These are phyloP conservation scores for Fistularia tabacaria DNA, from an alignment of 2,797 vertebrate genomes.

Conservation along the genomic window DNA sequence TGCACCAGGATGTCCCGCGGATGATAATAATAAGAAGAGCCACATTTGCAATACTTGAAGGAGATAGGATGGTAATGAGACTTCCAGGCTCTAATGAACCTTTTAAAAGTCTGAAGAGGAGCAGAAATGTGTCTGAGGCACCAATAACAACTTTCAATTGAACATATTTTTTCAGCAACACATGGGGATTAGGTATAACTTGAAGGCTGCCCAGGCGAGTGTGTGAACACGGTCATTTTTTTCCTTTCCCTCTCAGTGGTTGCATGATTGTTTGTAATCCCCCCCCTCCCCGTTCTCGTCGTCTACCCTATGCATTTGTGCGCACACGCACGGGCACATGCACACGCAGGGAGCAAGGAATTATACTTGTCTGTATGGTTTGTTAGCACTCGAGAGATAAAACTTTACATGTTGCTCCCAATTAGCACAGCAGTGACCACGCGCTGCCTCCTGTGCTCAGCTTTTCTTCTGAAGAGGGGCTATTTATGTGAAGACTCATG, in stretches of 20 bases:
- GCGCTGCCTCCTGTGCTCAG: conserved; percentile 89
- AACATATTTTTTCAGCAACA: conserved; percentile 85
- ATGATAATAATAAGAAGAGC: conserved; percentile 40
- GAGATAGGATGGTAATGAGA: conserved; percentile 58
- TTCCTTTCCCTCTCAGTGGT: conserved; percentile 4
- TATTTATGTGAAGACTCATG: conserved; percentile 89
- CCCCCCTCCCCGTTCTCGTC: not conserved
- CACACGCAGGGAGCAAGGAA: conserved; percentile 40
- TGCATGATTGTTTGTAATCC: conserved; percentile 8
- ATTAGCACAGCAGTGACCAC: conserved; percentile 99
- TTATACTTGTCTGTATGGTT: conserved; percentile 89
- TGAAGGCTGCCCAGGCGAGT: conserved; percentile 81
- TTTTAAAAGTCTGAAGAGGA: conserved; percentile 76
- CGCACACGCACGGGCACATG: conserved; percentile 13
- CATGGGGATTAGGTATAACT: conserved; percentile 86
- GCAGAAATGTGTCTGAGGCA: conserved; percentile 76
- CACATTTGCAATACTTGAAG: conserved; percentile 41
- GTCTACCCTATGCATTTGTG: conserved; percentile 4
- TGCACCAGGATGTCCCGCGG: conserved; percentile 15
- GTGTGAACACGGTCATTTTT: conserved; percentile 65
- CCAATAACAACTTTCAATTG: conserved; percentile 89
- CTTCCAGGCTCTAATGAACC: conserved; percentile 61
- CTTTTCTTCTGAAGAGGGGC: conserved; percentile 90
- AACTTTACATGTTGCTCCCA: conserved; percentile 99
- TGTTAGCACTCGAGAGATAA: conserved; percentile 99